Evolutionary conservation across 1,140 invertebrate genomes (phyloP), one percentile per base, ranked within the genome.

Genomic region (Chironomus striatipennis): DNA sequence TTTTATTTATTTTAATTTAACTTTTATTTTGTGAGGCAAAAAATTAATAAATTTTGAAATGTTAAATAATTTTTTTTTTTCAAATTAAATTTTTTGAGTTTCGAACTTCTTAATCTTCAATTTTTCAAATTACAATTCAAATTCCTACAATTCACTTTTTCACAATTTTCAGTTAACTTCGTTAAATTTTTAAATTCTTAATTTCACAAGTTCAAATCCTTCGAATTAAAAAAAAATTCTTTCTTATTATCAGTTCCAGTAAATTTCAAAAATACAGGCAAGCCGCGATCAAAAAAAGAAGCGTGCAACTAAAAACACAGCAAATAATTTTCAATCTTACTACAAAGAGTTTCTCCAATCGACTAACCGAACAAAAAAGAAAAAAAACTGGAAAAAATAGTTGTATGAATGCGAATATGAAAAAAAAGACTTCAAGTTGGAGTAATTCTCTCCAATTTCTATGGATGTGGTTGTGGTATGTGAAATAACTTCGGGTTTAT

Each of bases 361-460:
- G 65, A 70, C 65, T 70, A 18, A 34, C 1, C 24, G 24, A 34
- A 34, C 24, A 34, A 2, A 34, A 2, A 34, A 34, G n/a, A 34
- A 34, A 34, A 17, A 70, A 70, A 70, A 70, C 65, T 70, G 65
- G 65, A 70, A 70, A 70, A 70, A 57, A 57, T 12, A 57, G n/a
- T 12, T 70, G 65, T 70, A 70, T 70, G 20, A 70, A 70, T 70
- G 65, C 65, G 65, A 70, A 70, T 70, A 70, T n/a, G 7, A 57
- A 57, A 57, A 57, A 57, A 57, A 57, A 12, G 10, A 10, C 9
- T 12, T 10, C 47, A n/a, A 57, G 64, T 67, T 67, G n/a, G 43
- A 47, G 64, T 67, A 34, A 34, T 34, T 34, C 24, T 34, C 24
- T 34, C 24, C 24, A 34, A 34, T 34, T 34, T 70, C 4, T 70